Evolutionary conservation across 2,113 vertebrate genomes (phyloP).

Genomic region (Panthera leo): DNA sequence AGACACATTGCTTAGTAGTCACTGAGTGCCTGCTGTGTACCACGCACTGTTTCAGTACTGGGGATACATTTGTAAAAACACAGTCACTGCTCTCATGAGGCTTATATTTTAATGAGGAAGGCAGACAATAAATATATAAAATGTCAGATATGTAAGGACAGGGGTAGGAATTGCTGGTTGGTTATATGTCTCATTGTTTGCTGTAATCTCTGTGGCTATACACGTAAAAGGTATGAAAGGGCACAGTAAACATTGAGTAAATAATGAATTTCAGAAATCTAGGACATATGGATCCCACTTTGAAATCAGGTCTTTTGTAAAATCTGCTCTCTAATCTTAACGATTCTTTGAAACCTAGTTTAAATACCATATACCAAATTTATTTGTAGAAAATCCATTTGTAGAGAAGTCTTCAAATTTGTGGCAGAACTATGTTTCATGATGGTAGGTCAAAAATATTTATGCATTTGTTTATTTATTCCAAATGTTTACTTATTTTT

Average conservation of each 20-base stretch:
- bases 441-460: not conserved
- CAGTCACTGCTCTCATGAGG: not conserved
- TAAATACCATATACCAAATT: slow-evolving; percentile 8
- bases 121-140: not conserved
- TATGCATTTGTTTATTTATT: too few species aligned
- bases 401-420: slow-evolving; percentile 34
- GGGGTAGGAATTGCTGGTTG: not conserved
- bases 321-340: slow-evolving; percentile 7
- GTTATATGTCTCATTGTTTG: not conserved
- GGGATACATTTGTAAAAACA: not conserved
- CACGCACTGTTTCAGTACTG: not conserved
- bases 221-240: not conserved
- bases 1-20: not conserved
- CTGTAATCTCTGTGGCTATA: not conserved
- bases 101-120: slow-evolving; percentile 24
- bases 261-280: slow-evolving; percentile 27
- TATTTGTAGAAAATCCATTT: slow-evolving; percentile 27
- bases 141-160: not conserved
- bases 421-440: not conserved
- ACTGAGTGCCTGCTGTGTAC: not conserved
- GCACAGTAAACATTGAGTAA: not conserved
- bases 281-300: not conserved
- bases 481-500: too few species aligned
- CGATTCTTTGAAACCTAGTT: slow-evolving; percentile 31
- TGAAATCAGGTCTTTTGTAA: slow-evolving; percentile 19